Conservation (phyloP, 2,888 invertebrate genomes). For the Agrochola macilenta region DNA sequence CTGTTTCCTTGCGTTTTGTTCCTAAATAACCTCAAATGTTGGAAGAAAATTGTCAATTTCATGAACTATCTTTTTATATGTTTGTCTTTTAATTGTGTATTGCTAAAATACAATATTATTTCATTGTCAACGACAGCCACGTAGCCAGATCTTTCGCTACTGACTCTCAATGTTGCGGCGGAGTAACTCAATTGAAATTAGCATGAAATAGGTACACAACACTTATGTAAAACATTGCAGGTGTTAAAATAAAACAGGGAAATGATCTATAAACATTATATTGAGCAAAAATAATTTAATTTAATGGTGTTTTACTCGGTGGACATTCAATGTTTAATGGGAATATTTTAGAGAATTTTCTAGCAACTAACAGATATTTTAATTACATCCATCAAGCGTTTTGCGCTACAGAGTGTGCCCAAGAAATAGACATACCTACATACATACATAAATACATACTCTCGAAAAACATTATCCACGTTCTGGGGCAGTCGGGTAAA, state of each 20-base stretch:
- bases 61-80: neutral
- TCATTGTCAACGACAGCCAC: neutral
- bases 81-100: too few species aligned
- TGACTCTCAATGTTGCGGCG: neutral
- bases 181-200: constrained; percentile 19
- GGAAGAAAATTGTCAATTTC: neutral
- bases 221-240: neutral
- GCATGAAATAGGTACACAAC: constrained; percentile 47
- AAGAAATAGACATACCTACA: too few species aligned
- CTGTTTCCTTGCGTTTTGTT: neutral
- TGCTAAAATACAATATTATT: neutral
- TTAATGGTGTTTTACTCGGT: constrained; percentile 36
- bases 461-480: too few species aligned
- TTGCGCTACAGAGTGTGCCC: too few species aligned
- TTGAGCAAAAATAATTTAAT: constrained; percentile 69
- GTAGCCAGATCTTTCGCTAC: neutral
- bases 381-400: too few species aligned
- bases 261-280: constrained; percentile 62
- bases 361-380: constrained; percentile 36
- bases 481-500: too few species aligned
- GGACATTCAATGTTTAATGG: constrained; percentile 33
- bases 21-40: neutral
- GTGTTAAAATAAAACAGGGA: constrained; percentile 49
- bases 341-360: constrained; percentile 13
- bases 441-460: too few species aligned